phyloP scores from a whole-genome alignment of 1,140 invertebrate species.

The Apocrypta bakeri region DNA sequence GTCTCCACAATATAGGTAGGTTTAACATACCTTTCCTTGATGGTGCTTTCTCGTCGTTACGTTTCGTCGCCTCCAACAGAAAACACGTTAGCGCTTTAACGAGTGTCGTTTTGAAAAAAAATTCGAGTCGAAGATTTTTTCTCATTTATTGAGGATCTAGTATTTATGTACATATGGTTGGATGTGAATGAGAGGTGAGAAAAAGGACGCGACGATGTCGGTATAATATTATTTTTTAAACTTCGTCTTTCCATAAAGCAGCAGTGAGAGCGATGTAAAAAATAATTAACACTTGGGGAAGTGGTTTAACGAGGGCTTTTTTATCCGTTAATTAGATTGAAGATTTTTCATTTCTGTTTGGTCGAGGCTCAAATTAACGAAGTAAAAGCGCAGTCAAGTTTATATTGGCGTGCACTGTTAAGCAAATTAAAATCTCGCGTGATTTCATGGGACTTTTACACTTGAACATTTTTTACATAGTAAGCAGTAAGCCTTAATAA shows the following conservation, averaged over 20 bases:
- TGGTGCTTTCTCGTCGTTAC: not conserved
- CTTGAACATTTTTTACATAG: too few species aligned
- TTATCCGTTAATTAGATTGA: not conserved
- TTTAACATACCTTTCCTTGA: conserved; percentile 31
- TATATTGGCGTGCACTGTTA: not conserved
- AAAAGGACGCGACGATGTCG: not conserved
- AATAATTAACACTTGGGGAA: not conserved
- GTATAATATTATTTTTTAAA: not conserved
- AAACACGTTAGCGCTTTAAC: not conserved
- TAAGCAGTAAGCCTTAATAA: not conserved
- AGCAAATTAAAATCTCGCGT: not conserved
- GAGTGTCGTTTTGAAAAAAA: not conserved
- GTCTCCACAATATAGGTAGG: not conserved
- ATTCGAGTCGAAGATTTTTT: not conserved
- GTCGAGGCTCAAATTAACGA: not conserved
- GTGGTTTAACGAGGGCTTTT: not conserved
- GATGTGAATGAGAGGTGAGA: too few species aligned
- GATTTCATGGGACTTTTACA: too few species aligned
- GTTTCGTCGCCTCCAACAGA: not conserved
- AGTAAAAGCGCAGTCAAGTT: not conserved
- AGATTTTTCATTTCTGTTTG: not conserved
- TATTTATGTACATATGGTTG: not conserved
- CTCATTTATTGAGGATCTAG: not conserved
- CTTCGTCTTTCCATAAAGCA: not conserved
- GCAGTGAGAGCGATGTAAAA: not conserved